phyloP scores from a whole-genome alignment of 2,113 vertebrate species.

The Athene cunicularia region DNA sequence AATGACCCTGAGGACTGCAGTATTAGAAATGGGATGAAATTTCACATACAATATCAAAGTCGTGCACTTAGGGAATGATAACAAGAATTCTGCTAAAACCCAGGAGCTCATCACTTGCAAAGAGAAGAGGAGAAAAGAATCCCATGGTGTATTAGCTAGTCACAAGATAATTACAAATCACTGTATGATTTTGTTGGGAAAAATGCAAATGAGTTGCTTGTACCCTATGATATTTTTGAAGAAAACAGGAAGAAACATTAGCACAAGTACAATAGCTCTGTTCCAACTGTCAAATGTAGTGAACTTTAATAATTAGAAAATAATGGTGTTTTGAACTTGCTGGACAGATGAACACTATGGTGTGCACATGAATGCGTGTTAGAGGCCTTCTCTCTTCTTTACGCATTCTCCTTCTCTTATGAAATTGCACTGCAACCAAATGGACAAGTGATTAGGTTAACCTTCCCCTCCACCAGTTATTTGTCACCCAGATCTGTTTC shows the following conservation, averaged over 20 bases:
- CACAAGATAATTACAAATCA: conserved; percentile 4
- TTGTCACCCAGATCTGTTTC: neutral
- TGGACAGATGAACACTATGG: neutral
- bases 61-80: neutral
- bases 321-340: neutral
- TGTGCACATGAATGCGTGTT: neutral
- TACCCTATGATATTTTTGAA: neutral
- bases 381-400: neutral
- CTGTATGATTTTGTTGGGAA: neutral
- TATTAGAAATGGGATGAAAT: neutral
- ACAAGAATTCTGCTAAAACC: neutral
- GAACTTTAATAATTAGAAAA: neutral
- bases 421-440: neutral
- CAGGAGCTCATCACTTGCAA: neutral
- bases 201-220: neutral
- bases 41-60: neutral
- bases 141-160: neutral
- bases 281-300: neutral
- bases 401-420: neutral
- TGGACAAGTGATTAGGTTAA: neutral
- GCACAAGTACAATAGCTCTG: neutral
- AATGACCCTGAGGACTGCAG: neutral
- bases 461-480: neutral
- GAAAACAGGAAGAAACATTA: neutral
- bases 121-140: neutral